Base-by-base conservation (phyloP, 1,140 invertebrate species). In the Hypothenemus hampei region DNA sequence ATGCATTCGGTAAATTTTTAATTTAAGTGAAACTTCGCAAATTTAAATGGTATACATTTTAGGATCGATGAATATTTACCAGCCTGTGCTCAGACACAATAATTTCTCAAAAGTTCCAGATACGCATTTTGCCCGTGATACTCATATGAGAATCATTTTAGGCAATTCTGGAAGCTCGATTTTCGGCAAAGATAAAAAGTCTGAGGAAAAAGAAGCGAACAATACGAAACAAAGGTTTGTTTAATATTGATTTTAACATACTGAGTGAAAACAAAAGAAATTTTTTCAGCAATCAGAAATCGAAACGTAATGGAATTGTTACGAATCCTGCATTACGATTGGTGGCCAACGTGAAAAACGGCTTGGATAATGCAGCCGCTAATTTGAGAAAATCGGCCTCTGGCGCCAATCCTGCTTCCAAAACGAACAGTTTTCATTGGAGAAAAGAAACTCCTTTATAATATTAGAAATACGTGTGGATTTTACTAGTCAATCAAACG, bases 131-230 rank as follows among this genome's bases (percentile, higher is more conserved):
- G 86, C 86, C 22, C 77, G 88, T 6, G 89, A 93, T 69, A 90
- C 89, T 6, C 89, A 93, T 63, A 92, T 93, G 89, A 78, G 88
- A 61, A 92, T 92, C 55, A 92, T 93, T 65, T 72, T 93, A 53
- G 89, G 89, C 3, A 81, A 78, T 51, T 77, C 75, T 33, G 75
- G 77, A 48, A 64, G 16, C 50, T 62, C 61, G 40, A 59, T 44
- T 29, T 69, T 49, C 44, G 68, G 36, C 3, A 65, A 67, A 54
- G 69, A 68, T 13, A 67, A 68, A 26, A 66, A 66, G 35, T 45
- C 59, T 5, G 60, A 64, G 8, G 60, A 65, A 11, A 53, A 46
- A 26, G 49, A 61, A 15, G 64, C 45, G 22, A 50, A 50, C 40
- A 57, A 54, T 52, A 36, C 56, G 11, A 61, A 61, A 47, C 56